These are phyloP conservation scores for Drosophila suboccidentalis DNA, from an alignment of 2,888 invertebrate species.

Conservation along the genomic window DNA sequence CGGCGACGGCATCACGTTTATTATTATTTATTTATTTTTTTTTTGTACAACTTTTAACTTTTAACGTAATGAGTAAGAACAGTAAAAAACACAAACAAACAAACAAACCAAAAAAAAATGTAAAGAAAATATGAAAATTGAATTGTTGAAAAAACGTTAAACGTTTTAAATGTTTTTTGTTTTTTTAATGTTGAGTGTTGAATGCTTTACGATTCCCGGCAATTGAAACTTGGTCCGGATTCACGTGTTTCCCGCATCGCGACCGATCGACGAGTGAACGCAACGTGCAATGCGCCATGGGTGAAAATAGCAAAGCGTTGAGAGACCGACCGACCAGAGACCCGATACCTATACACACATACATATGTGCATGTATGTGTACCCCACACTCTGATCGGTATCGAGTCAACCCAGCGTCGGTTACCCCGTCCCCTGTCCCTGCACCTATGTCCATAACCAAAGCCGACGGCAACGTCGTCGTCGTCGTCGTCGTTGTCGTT, in stretches of 20 bases:
- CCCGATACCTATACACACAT: slow-evolving; percentile 22
- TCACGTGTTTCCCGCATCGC: slow-evolving; percentile 70
- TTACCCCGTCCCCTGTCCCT: slow-evolving; percentile 7
- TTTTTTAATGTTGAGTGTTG: background rate
- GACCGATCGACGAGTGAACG: slow-evolving; percentile 81
- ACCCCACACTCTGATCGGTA: slow-evolving; percentile 10
- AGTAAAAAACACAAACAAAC: slow-evolving; percentile 1
- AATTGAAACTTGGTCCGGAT: slow-evolving; percentile 10
- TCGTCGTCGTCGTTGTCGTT: background rate
- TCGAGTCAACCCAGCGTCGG: slow-evolving; percentile 5
- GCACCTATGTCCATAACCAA: background rate
- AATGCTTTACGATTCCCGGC: slow-evolving; percentile 17
- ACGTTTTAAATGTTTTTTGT: background rate
- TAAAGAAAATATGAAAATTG: slow-evolving; percentile 12
- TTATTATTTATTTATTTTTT: slow-evolving; percentile 7
- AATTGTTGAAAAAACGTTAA: slow-evolving; percentile 14
- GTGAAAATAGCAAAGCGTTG: slow-evolving; percentile 65
- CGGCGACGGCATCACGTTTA: slow-evolving; percentile 22
- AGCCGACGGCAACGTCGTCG: slow-evolving; percentile 12
- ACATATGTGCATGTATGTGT: background rate
- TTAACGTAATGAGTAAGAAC: background rate
- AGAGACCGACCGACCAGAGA: slow-evolving; percentile 39
- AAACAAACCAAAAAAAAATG: background rate
- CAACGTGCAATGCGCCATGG: slow-evolving; percentile 66
- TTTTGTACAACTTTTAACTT: background rate